Evolutionary conservation across 2,113 vertebrate species (phyloP).

Genomic region (Opisthocomus hoazin): DNA sequence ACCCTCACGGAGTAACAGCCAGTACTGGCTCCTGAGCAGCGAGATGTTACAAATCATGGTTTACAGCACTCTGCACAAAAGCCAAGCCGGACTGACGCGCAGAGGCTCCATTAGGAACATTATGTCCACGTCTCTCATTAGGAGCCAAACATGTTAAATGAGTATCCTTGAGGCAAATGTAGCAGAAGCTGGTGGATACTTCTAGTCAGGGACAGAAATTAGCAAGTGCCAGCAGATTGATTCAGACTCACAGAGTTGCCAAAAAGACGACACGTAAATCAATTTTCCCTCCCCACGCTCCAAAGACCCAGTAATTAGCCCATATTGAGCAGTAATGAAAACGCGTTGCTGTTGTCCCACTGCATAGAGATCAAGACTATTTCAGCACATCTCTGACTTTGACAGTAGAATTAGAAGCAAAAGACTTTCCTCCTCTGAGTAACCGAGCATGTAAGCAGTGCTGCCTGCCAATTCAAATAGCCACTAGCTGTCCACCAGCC

Average conservation of each 20-base stretch:
- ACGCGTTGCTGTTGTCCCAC: not conserved
- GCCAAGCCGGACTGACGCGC: not conserved
- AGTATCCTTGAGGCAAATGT: not conserved
- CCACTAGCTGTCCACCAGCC: not conserved
- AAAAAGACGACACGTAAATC: not conserved
- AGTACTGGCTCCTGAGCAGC: not conserved
- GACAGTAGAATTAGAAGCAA: not conserved
- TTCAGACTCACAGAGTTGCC: not conserved
- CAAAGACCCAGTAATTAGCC: not conserved
- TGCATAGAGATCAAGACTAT: not conserved
- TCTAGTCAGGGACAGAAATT: not conserved
- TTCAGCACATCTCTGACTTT: not conserved
- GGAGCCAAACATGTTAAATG: not conserved
- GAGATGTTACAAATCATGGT: not conserved
- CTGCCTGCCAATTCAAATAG: not conserved
- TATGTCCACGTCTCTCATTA: not conserved
- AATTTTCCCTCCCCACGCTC: not conserved
- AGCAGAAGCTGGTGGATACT: not conserved
- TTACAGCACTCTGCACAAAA: not conserved
- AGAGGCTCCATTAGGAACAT: not conserved
- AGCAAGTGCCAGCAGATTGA: not conserved
- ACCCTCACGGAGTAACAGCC: not conserved
- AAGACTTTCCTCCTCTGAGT: not conserved
- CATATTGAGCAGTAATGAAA: not conserved
- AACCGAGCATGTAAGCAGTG: not conserved